Base-by-base conservation (phyloP, 2,888 invertebrate genomes). In the Agrotis puta region DNA sequence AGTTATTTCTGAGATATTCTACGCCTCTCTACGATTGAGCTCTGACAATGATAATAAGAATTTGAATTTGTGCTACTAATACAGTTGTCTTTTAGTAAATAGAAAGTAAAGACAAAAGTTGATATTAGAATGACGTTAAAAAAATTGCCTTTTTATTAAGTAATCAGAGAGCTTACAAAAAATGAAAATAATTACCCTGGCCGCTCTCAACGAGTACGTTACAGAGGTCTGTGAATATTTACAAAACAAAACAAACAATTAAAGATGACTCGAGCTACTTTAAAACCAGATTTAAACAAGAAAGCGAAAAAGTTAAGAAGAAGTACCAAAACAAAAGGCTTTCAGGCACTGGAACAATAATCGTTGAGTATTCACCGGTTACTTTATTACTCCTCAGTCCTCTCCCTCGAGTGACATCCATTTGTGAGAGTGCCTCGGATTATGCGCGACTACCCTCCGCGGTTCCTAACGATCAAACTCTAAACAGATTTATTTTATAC, bases 351-450 rank as follows among this genome's bases (percentile, higher is more conserved):
- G 53, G 53, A 68, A 74, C 79, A 79, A 79, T 73, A 79, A 83
- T 83, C 62, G 67, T 74, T 68, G 68, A 61, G 79, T 65, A 64
- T 73, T 83, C 78, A 64, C 80, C 47, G 62, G 75, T 77, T 83
- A 66, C 81, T 80, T 80, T 85, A 85, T 72, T 79, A 62, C 71
- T 58, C 64, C 18, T 56, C 57, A 54, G 69, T 48, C 64, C 22
- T 56, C 59, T 66, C 69, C 73, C 68, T 70, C 73, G 64, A 81
- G 77, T 79, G 83, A 85, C 85, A 85, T 64, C 82, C 82, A 82
- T 83, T 85, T 85, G 77, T 62, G 51, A 73, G 84, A 83, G 83
- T 84, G 84, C 53, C 74, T 70, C 65, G 86, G 86, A 83, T 84
- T 83, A 83, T 76, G 77, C 86, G 67, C 72, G 71, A 70, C 71